phyloP scores from a whole-genome alignment of 2,113 vertebrate species.

The Pachycephala philippinensis region DNA sequence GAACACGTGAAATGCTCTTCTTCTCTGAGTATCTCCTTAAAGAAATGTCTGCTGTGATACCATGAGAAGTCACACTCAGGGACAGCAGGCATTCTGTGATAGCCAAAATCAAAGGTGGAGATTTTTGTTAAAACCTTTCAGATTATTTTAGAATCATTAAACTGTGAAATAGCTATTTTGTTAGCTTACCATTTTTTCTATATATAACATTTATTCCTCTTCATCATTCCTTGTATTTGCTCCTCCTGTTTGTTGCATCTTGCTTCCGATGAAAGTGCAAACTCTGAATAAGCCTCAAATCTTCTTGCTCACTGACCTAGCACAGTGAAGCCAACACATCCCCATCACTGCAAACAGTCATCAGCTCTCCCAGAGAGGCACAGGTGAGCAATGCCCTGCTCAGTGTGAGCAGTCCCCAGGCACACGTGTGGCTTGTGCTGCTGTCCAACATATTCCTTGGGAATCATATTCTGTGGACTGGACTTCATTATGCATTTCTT shows the following conservation, averaged over 20 bases:
- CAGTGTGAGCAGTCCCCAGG: neutral
- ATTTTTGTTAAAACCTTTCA: constrained; percentile 13
- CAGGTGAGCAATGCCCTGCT: neutral
- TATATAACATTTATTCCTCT: neutral
- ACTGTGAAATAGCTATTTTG: neutral
- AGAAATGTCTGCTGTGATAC: neutral
- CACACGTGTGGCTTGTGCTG: neutral
- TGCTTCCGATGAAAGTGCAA: neutral
- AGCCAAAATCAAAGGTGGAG: neutral
- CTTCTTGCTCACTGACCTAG: neutral
- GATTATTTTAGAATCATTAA: neutral
- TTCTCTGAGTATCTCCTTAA: neutral
- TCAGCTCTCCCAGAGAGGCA: neutral
- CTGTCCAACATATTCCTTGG: neutral
- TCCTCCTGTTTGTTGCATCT: neutral
- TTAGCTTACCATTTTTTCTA: neutral
- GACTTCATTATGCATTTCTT: neutral
- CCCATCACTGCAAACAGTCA: neutral
- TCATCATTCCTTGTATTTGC: neutral
- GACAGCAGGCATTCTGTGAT: neutral
- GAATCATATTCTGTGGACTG: neutral
- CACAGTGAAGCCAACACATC: neutral
- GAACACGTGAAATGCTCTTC: neutral
- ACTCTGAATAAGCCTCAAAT: neutral
- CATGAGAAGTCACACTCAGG: neutral